A percentile compares a stretch with the other conserved stretches of the same genome.
phyloP scores from a whole-genome alignment of 30 jellyfish, hydroid and myxozoan genomes.

The Cassiopea andromeda region DNA sequence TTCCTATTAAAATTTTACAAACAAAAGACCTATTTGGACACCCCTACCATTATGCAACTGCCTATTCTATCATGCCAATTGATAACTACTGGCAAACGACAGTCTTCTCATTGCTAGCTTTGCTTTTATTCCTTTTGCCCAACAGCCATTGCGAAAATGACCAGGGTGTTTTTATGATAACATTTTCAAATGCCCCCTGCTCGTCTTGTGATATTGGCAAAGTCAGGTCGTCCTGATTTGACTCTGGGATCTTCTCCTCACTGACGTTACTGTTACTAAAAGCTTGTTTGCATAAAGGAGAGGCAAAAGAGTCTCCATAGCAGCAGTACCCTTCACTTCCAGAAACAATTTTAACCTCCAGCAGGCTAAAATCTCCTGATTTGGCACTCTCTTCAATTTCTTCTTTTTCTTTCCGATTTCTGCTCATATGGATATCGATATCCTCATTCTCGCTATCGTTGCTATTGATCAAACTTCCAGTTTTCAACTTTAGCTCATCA shows the following conservation, averaged over 20 bases:
- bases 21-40: no score
- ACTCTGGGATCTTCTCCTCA: neutral
- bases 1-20: no score
- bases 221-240: no score
- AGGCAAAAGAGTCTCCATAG: conserved; percentile 53
- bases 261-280: neutral
- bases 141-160: conserved; percentile 61
- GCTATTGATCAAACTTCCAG: conserved; percentile 13
- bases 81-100: conserved; percentile 26
- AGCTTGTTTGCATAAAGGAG: conserved; percentile 35
- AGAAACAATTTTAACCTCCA: conserved; percentile 52
- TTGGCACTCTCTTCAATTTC: no score
- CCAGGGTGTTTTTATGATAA: conserved; percentile 70
- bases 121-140: conserved; percentile 12
- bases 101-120: conserved; percentile 19
- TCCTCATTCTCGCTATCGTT: neutral
- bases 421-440: neutral
- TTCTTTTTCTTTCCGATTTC: no score
- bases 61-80: no score
- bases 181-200: conserved; percentile 21
- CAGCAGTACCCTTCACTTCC: conserved; percentile 10
- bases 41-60: no score
- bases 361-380: neutral
- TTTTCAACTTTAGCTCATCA: conserved; percentile 37
- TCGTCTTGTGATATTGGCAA: neutral